Base-by-base conservation (phyloP, 2,113 vertebrate genomes). In the Redunca redunca region DNA sequence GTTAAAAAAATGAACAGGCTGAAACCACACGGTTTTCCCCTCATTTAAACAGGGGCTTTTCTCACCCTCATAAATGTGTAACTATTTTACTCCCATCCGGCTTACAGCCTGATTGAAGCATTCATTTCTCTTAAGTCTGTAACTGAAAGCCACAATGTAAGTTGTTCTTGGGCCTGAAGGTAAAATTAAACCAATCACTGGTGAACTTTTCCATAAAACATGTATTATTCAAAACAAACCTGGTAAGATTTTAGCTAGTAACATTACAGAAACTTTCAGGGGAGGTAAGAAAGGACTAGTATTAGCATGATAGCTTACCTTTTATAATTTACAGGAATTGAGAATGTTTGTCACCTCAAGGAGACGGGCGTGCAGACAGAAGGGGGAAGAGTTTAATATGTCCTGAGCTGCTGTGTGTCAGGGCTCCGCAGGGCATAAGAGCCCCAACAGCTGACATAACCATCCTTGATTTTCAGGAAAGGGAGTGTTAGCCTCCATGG, bases 1-100 rank as follows among this genome's bases (percentile, higher is more conserved):
- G 96, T 96, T 74, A 95, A 98, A 96, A 96, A 97, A 97, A 96
- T 89, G 95, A 98, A 97, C 57, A 98, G 96, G 87, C 89, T 83
- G 95, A 95, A 98, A 90, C 93, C 98, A 91, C 96, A 89, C 62
- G 94, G 85, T 58, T 91, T 48, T 26, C 28, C 46, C 82, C 48
- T 62, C 58, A 0, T 92, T 50, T 84, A 81, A 97, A 94, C 7
- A 58, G 52, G 83, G 3, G 30, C 50, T 93, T 94, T 58, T 64
- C 55, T 50, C 30, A 8, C 52, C 48, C 83, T 91, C 17, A 6
- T 52, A 40, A 88, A 82, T 30, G n/a, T 60, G 16, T 2, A 21
- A n/a, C 48, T 55, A 12, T 74, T 81, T 74, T 33, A 1, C 60
- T 71, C 13, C 62, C 28, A 3, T 7, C 4, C 6, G 25, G 36